Evolutionary conservation across 2,888 invertebrate genomes (phyloP).

Genomic region (Parnassius glacialis): DNA sequence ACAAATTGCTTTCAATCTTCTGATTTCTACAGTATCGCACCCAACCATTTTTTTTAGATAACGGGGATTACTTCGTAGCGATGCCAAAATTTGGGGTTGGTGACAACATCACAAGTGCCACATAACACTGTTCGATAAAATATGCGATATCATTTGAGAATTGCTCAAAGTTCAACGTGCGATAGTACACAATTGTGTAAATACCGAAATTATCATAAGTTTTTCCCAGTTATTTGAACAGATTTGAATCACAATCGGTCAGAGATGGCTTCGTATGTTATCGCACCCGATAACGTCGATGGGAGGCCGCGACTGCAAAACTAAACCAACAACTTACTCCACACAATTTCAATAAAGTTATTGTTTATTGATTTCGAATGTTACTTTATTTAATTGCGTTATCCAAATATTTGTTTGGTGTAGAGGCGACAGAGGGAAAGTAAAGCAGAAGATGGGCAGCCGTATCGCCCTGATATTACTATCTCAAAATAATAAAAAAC

Average conservation of each 20-base stretch:
- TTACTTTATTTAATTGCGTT: too few species aligned
- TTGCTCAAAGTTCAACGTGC: constrained; percentile 18
- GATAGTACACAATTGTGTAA: constrained; percentile 4
- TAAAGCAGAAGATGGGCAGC: too few species aligned
- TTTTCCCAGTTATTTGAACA: constrained; percentile 13
- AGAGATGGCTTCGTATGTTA: constrained; percentile 36
- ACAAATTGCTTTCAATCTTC: too few species aligned
- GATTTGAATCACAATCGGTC: constrained; percentile 38
- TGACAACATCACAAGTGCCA: background rate
- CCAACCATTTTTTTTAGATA: too few species aligned
- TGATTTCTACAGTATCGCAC: too few species aligned
- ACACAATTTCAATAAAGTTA: too few species aligned
- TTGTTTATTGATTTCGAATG: too few species aligned
- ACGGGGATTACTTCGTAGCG: too few species aligned
- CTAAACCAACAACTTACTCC: constrained; percentile 9
- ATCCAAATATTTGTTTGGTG: too few species aligned
- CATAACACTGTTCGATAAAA: background rate
- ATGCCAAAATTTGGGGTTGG: background rate
- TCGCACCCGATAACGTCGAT: constrained; percentile 45
- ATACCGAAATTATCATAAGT: constrained; percentile 12
- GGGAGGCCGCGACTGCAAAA: constrained; percentile 48
- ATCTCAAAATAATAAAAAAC: too few species aligned
- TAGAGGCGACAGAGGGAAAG: too few species aligned
- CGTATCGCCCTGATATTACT: too few species aligned
- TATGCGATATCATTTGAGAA: constrained; percentile 7